Percentiles rank a stretch among this genome's conserved stretches.
Evolutionary conservation across 2,888 invertebrate species (phyloP).

Genomic region (Phengaris alcon): DNA sequence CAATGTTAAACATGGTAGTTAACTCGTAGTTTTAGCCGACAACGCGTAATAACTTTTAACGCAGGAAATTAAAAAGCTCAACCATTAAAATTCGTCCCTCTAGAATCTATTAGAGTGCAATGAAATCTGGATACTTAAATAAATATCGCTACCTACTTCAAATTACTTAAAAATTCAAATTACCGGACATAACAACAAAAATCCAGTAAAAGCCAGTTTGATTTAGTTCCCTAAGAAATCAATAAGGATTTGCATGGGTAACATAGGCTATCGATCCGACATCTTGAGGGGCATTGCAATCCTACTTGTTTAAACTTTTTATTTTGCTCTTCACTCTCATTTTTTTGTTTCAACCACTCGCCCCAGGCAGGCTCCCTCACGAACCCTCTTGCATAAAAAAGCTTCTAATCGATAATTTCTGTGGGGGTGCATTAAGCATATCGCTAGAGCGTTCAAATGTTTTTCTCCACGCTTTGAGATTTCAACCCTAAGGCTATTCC

Average conservation of each 20-base stretch:
- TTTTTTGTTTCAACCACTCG: slow-evolving; percentile 79
- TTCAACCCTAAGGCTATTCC: slow-evolving; percentile 72
- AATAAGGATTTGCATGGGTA: slow-evolving; percentile 69
- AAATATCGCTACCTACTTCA: no score
- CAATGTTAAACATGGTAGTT: background rate
- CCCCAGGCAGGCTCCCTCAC: slow-evolving; percentile 69
- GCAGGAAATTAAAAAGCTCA: background rate
- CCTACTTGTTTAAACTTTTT: slow-evolving; percentile 78
- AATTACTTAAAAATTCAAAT: background rate
- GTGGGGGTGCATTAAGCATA: slow-evolving; percentile 80
- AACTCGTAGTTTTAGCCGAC: background rate
- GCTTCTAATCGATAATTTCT: slow-evolving; percentile 80
- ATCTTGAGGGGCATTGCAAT: slow-evolving; percentile 73
- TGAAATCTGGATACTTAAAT: no score
- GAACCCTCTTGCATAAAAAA: slow-evolving; percentile 80
- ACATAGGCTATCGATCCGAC: slow-evolving; percentile 74
- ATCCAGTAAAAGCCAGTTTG: background rate
- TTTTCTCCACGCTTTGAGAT: slow-evolving; percentile 75
- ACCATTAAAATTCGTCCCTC: no score
- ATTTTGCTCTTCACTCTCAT: slow-evolving; percentile 76
- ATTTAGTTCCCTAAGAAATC: slow-evolving; percentile 1
- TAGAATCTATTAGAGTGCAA: background rate
- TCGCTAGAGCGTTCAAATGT: slow-evolving; percentile 70
- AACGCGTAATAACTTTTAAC: background rate
- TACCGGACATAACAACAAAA: background rate